Percentiles rank a stretch among this genome's conserved stretches.
Evolutionary conservation across 2,113 vertebrate species (phyloP).

Genomic region (Aleadryas rufinucha): DNA sequence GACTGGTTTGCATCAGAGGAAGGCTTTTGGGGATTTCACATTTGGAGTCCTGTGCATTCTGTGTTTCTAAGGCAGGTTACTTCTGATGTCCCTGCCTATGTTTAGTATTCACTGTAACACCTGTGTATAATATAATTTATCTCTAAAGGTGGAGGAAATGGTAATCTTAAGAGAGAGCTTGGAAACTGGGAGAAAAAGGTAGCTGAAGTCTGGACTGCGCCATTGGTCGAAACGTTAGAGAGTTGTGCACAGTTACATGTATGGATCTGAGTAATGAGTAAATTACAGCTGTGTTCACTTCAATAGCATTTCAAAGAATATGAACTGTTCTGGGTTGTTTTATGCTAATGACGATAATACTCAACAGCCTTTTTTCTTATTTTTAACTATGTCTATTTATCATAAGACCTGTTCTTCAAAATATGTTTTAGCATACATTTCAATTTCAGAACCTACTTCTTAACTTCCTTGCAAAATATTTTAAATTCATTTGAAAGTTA

Average conservation of each 20-base stretch:
- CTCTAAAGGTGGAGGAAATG: not conserved
- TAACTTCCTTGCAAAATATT: not conserved
- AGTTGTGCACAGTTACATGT: not conserved
- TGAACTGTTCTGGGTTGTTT: not conserved
- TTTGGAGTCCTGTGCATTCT: not conserved
- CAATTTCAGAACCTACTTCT: not conserved
- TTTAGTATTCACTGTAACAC: not conserved
- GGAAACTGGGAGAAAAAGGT: not conserved
- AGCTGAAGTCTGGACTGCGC: not conserved
- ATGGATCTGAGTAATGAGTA: not conserved
- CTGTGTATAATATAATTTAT: not conserved
- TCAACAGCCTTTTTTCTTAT: not conserved
- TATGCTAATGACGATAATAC: not conserved
- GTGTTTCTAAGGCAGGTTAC: not conserved
- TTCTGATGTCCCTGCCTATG: not conserved
- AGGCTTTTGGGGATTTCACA: not conserved
- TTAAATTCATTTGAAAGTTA: constrained; percentile 16
- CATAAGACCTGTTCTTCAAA: not conserved
- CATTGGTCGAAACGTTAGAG: fast-evolving
- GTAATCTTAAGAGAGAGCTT: not conserved
- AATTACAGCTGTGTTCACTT: not conserved
- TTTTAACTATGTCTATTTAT: not conserved
- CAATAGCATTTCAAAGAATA: not conserved
- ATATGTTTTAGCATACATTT: not conserved
- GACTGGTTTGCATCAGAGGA: not conserved